phyloP scores from a whole-genome alignment of 1,140 invertebrate species.

The Goniozus legneri region DNA sequence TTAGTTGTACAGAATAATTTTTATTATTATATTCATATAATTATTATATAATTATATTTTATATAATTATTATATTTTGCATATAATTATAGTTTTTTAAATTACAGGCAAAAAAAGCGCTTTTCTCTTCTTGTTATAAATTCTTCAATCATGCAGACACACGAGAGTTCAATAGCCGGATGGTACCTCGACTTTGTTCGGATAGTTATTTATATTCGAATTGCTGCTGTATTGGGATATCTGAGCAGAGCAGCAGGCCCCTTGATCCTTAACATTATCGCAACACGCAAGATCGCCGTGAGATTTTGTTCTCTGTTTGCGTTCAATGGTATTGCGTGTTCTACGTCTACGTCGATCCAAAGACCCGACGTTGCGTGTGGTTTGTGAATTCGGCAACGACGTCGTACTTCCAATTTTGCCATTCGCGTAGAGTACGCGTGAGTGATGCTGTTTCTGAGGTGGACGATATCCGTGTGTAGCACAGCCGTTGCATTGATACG shows the following conservation, averaged over 20 bases:
- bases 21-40: no score
- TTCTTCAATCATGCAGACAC: no score
- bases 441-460: slow-evolving; percentile 20
- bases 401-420: slow-evolving; percentile 17
- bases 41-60: no score
- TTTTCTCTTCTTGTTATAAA: no score
- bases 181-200: slow-evolving; percentile 43
- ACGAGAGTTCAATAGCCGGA: background rate
- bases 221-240: slow-evolving; percentile 40
- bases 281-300: slow-evolving; percentile 41
- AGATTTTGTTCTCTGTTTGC: slow-evolving; percentile 41
- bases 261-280: slow-evolving; percentile 31
- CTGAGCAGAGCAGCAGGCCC: slow-evolving; percentile 39
- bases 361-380: slow-evolving; percentile 28
- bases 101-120: background rate
- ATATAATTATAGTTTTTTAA: background rate
- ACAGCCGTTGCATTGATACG: slow-evolving; percentile 5
- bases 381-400: slow-evolving; percentile 11
- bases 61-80: background rate
- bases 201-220: slow-evolving; percentile 35
- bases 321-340: slow-evolving; percentile 35
- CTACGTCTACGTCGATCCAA: slow-evolving; percentile 38
- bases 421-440: no score
- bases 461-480: slow-evolving; percentile 18
- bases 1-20: no score